Base-by-base conservation (phyloP, 2,113 vertebrate species). In the Pelodiscus sinensis region DNA sequence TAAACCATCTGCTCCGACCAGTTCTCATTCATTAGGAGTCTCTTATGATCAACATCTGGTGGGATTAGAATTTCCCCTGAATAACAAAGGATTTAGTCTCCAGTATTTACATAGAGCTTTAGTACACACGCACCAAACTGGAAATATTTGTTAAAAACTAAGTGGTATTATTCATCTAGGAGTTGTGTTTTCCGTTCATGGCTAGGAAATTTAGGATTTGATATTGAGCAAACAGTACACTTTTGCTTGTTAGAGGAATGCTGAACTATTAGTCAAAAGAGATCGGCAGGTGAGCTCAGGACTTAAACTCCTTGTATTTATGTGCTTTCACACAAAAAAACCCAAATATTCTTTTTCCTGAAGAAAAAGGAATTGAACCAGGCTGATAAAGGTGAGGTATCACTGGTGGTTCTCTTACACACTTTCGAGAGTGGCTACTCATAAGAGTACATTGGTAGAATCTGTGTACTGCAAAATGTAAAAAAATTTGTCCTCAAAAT, bases 71-170 rank as follows among this genome's bases (percentile, higher is more conserved):
- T 93, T 57, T 89, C 84, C 50, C 87, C 87, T 86, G 87, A 95
- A 94, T 4, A 82, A 73, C 92, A 91, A 87, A 95, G 93, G 93
- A 96, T 96, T 96, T 96, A 96, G 88, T 82, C 82, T 93, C 91
- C 82, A 85, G 55, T 95, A 85, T 87, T 97, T 94, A 94, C 82
- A 95, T 38, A 65, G 79, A 94, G 93, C 90, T 96, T 94, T 96
- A 95, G 92, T 85, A 57, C 92, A 86, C 62, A n/a, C 9, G 10
- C 16, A 35, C 31, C 27, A 65, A 12, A 16, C 15, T 68, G 1
- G 56, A 95, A 97, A 94, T 96, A 88, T 96, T 95, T 94, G 62
- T 88, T 95, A 92, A 97, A 97, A 97, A 86, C 82, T 94, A 94
- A 97, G 81, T 90, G 80, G 89, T 95, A 89, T 84, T 90, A 96